These are phyloP conservation scores for Aspidiotus destructor DNA, from an alignment of 2,888 invertebrate genomes.

Conservation along the genomic window DNA sequence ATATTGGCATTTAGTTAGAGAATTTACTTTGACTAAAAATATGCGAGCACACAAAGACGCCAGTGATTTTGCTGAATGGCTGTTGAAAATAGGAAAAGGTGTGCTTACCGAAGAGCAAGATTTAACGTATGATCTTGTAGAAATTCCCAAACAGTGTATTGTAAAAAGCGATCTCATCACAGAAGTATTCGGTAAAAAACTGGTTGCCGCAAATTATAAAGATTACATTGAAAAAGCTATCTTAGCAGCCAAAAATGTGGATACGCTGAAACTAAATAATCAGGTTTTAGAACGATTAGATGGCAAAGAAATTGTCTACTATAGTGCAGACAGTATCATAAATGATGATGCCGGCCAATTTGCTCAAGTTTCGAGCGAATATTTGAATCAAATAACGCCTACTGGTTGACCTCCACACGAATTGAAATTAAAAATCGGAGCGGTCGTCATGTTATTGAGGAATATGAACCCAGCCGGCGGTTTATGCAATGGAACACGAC, in stretches of 20 bases:
- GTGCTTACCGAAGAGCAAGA: neutral
- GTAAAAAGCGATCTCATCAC: neutral
- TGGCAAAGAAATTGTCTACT: neutral
- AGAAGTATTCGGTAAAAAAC: neutral
- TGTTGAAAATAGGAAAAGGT: constrained; percentile 2
- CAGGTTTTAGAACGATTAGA: constrained; percentile 4
- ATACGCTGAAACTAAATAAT: constrained; percentile 3
- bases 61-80: neutral
- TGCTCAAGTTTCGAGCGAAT: neutral
- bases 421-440: neutral
- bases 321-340: neutral
- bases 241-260: neutral
- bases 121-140: neutral
- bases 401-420: neutral
- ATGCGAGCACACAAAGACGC: neutral
- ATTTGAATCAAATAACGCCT: neutral
- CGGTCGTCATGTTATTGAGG: neutral
- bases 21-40: neutral
- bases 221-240: neutral
- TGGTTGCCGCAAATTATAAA: neutral
- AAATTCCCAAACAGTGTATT: neutral
- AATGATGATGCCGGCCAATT: constrained; percentile 1
- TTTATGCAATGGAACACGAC: neutral
- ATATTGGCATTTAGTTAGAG: neutral
- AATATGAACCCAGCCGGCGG: neutral